Percentiles rank a stretch among this genome's conserved stretches.
These are phyloP conservation scores for Orbicella faveolata DNA, from an alignment of 64 coral and sea anemone genomes.

Conservation along the genomic window DNA sequence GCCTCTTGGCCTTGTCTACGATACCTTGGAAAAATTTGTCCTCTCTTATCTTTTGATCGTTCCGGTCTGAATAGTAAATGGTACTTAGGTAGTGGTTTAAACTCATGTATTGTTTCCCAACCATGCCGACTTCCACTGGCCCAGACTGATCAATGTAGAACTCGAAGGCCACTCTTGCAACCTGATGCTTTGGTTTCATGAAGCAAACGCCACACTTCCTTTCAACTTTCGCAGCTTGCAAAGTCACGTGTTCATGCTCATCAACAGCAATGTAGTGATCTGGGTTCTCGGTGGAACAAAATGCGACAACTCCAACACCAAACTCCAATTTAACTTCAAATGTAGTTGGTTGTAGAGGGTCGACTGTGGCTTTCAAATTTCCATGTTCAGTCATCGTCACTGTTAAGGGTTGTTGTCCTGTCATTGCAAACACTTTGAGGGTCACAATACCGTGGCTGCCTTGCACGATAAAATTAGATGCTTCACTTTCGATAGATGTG, in stretches of 20 bases:
- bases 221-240: conserved; percentile 10
- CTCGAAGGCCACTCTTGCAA: conserved; percentile 8
- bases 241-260: conserved; percentile 6
- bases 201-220: not conserved
- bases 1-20: conserved; percentile 20
- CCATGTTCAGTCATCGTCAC: not conserved
- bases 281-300: not conserved
- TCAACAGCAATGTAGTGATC: conserved; percentile 33
- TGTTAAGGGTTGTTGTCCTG: not conserved
- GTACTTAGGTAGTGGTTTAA: conserved; percentile 44
- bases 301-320: conserved; percentile 51
- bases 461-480: conserved; percentile 15
- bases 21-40: conserved; percentile 2
- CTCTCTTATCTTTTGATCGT: conserved; percentile 28
- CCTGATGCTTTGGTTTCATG: not conserved
- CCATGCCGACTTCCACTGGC: not conserved
- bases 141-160: conserved; percentile 30
- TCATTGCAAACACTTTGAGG: not conserved
- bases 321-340: conserved; percentile 53
- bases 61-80: not conserved
- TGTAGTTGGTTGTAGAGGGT: not conserved
- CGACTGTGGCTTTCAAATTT: not conserved
- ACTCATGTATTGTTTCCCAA: conserved; percentile 35
- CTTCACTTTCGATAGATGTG: not conserved
- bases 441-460: conserved; percentile 41